phyloP scores from a whole-genome alignment of 1,140 invertebrate genomes.

The Planococcus citri region DNA sequence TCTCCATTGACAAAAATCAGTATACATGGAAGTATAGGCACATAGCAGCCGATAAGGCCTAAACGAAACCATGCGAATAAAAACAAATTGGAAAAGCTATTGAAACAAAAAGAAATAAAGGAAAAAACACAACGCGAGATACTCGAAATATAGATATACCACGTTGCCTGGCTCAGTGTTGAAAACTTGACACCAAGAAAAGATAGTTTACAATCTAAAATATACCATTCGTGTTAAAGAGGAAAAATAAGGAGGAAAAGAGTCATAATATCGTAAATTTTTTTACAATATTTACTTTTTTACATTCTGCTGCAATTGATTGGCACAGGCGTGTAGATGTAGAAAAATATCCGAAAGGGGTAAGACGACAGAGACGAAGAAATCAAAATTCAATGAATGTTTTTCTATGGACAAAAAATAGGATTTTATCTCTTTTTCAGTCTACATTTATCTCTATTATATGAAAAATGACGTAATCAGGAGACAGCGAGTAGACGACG shows the following conservation, averaged over 20 bases:
- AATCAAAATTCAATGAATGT: neutral
- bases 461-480: constrained; percentile 7
- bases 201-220: too few relatives aligned
- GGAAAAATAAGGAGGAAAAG: too few relatives aligned
- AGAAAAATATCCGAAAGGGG: neutral
- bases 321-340: neutral
- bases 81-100: constrained; percentile 6
- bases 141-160: neutral
- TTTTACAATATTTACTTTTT: neutral
- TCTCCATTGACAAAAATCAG: neutral
- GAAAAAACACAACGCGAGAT: neutral
- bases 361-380: neutral
- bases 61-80: neutral
- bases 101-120: neutral
- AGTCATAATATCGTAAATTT: neutral
- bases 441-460: neutral
- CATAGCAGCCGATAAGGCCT: neutral
- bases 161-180: too few relatives aligned
- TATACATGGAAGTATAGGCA: neutral
- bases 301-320: neutral
- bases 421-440: neutral
- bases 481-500: neutral
- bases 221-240: too few relatives aligned
- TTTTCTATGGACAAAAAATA: neutral
- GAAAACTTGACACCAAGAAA: too few relatives aligned